phyloP scores from a whole-genome alignment of 2,888 invertebrate genomes.

The Prosopocoilus inquinatus region DNA sequence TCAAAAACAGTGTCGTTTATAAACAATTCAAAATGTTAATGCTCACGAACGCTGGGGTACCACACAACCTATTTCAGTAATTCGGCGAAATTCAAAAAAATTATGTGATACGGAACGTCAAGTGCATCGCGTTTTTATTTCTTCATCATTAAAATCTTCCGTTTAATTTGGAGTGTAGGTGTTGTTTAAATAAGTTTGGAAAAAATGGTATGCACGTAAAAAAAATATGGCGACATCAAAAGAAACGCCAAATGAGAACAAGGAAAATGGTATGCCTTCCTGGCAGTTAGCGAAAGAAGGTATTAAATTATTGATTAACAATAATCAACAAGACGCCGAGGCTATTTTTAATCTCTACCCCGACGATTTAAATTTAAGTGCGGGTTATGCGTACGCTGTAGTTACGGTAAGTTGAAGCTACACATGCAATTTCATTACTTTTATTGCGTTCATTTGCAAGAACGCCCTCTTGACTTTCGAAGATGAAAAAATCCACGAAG shows the following conservation, averaged over 20 bases:
- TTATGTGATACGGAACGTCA: too few relatives aligned
- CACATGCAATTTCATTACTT: conserved; percentile 4
- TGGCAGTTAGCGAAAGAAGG: conserved; percentile 51
- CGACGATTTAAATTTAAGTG: conserved; percentile 51
- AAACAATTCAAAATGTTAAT: too few relatives aligned
- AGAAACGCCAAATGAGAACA: neutral
- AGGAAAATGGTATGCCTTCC: conserved; percentile 4
- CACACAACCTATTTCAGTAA: too few relatives aligned
- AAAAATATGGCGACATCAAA: neutral
- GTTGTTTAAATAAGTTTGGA: too few relatives aligned
- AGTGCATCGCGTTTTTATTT: too few relatives aligned
- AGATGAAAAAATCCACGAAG: conserved; percentile 61
- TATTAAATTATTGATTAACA: conserved; percentile 52
- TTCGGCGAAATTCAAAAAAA: too few relatives aligned
- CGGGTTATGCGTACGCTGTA: conserved; percentile 52
- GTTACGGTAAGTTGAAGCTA: conserved; percentile 49
- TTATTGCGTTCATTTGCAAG: conserved; percentile 42
- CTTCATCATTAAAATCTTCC: too few relatives aligned
- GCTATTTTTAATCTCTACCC: conserved; percentile 48
- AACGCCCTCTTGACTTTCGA: conserved; percentile 70
- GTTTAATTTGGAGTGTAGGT: too few relatives aligned
- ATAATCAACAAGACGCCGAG: conserved; percentile 50
- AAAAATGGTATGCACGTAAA: too few relatives aligned
- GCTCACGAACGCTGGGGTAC: too few relatives aligned
- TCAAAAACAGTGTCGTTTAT: too few relatives aligned